Evolutionary conservation across 2,797 vertebrate species (phyloP).

Genomic region (Merluccius polli): DNA sequence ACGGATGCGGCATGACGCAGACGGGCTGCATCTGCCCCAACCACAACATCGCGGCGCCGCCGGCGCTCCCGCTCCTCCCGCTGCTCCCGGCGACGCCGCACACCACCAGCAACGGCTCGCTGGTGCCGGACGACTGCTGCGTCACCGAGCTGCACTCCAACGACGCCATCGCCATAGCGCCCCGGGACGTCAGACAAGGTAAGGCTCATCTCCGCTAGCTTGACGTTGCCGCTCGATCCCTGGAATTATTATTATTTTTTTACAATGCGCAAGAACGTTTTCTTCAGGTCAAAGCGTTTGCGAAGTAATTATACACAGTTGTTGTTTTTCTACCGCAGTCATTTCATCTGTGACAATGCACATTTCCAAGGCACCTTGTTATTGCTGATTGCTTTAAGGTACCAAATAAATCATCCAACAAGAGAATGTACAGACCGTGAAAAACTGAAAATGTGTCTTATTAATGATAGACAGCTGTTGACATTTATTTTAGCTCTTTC

Average conservation of each 20-base stretch:
- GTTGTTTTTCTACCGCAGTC: neutral
- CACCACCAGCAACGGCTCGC: conserved; percentile 70
- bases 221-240: no score
- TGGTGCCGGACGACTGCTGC: conserved; percentile 79
- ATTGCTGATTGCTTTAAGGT: neutral
- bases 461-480: neutral
- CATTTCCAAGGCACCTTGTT: neutral
- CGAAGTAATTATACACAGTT: no score
- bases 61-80: conserved; percentile 64
- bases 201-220: conserved; percentile 50
- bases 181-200: conserved; percentile 88
- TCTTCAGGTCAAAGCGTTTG: neutral
- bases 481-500: neutral
- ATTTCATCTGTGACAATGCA: neutral
- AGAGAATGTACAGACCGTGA: neutral
- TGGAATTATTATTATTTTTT: neutral
- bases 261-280: conserved; percentile 1
- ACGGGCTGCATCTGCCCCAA: conserved; percentile 89
- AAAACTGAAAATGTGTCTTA: neutral
- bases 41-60: conserved; percentile 67
- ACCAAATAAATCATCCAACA: neutral
- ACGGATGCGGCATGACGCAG: conserved; percentile 88
- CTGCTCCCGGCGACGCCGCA: conserved; percentile 67
- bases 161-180: conserved; percentile 82
- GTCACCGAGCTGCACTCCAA: conserved; percentile 89